These are phyloP conservation scores for Callospermophilus lateralis DNA, from an alignment of 2,113 vertebrate species.

Conservation along the genomic window DNA sequence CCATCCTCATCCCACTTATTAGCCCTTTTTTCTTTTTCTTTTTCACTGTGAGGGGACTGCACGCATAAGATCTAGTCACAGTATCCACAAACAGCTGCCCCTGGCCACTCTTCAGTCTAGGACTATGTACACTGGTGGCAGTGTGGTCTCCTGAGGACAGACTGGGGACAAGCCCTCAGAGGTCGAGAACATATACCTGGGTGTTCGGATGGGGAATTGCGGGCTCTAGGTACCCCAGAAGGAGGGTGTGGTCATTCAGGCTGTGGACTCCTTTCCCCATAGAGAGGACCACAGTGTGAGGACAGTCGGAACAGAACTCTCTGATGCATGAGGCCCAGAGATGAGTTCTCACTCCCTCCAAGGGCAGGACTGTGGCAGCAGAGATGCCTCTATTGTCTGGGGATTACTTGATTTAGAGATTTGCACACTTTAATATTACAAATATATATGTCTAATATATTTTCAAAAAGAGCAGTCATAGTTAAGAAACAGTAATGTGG, in stretches of 20 bases:
- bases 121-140: too few species aligned
- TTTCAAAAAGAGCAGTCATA: conserved; percentile 21
- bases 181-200: background rate
- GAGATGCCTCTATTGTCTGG: background rate
- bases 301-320: background rate
- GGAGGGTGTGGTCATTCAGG: too few species aligned
- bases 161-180: background rate
- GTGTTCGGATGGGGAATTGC: background rate
- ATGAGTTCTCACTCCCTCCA: background rate
- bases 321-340: background rate
- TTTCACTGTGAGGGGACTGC: background rate
- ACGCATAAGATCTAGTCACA: background rate
- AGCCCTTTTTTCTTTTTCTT: background rate
- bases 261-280: background rate
- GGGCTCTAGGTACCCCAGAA: background rate
- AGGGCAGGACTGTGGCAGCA: background rate
- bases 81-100: background rate
- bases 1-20: too few species aligned
- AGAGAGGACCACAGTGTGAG: background rate
- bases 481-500: background rate
- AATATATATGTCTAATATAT: background rate
- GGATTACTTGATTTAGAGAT: background rate
- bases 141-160: background rate
- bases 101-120: background rate
- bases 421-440: background rate